Conservation (phyloP, 2,797 vertebrate genomes). For the Neomorphus geoffroyi region DNA sequence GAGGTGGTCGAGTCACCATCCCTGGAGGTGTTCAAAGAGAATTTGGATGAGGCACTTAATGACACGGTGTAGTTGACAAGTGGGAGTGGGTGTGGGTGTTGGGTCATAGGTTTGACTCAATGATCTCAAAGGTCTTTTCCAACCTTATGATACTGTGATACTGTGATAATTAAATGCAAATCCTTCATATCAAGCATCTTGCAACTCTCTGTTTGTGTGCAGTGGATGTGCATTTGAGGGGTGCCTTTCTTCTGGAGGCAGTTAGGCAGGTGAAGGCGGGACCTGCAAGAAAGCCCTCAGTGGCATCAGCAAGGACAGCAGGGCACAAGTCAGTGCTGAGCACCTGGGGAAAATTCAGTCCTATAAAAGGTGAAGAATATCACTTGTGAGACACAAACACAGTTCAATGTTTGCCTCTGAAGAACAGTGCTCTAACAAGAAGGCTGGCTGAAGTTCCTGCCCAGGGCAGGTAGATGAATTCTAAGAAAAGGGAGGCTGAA, state of each 20-base stretch:
- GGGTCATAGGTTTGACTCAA: no score
- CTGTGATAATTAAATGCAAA: background rate
- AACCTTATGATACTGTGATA: no score
- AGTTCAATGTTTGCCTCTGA: background rate
- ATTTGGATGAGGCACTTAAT: no score
- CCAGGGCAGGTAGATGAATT: no score
- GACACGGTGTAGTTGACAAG: no score
- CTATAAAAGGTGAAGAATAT: fast-evolving
- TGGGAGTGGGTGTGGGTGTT: no score
- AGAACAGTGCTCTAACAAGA: background rate
- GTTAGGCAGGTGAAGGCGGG: background rate
- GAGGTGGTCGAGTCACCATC: no score
- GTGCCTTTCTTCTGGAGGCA: fast-evolving
- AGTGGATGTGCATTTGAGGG: fast-evolving
- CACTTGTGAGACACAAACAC: background rate
- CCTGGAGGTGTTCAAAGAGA: no score
- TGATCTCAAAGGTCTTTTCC: no score
- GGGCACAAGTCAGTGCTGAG: background rate
- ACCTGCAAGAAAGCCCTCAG: background rate
- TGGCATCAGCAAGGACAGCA: background rate
- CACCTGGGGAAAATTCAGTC: background rate
- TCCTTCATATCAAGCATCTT: background rate
- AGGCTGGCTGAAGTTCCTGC: background rate
- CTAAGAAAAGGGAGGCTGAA: background rate
- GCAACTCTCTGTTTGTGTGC: background rate